Evolutionary conservation across 2,113 vertebrate species (phyloP).

Genomic region (Struthio camelus): DNA sequence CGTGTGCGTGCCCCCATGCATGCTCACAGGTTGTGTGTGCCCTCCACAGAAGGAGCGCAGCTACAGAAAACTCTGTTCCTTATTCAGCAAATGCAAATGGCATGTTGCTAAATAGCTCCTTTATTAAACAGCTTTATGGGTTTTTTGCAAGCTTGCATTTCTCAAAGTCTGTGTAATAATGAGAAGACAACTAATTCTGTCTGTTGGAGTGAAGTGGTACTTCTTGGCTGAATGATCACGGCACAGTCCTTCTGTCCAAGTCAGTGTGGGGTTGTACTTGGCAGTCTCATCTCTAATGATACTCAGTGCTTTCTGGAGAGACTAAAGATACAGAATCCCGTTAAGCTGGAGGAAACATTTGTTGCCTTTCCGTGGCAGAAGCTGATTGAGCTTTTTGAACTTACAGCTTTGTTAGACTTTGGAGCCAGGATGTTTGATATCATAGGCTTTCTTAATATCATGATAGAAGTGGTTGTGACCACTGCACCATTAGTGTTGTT

Average conservation of each 20-base stretch:
- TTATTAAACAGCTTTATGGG: neutral
- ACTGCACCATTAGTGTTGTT: no score
- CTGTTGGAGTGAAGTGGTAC: neutral
- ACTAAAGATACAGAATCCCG: neutral
- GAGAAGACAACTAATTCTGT: neutral
- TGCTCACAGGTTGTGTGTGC: no score
- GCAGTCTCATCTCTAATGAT: neutral
- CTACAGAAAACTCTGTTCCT: neutral
- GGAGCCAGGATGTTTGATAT: neutral
- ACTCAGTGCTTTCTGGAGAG: neutral
- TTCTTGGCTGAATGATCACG: neutral
- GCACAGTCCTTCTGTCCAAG: neutral
- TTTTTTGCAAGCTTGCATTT: neutral
- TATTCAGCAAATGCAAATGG: no score
- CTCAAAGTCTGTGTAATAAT: no score
- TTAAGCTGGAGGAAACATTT: neutral
- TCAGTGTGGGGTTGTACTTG: neutral
- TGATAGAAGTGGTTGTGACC: no score
- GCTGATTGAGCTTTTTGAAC: neutral
- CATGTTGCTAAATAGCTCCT: no score
- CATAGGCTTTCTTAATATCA: no score
- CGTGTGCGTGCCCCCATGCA: fast-evolving
- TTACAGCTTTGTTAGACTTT: neutral
- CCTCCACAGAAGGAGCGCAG: fast-evolving
- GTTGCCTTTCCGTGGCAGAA: neutral